Conservation (phyloP, 2,113 vertebrate genomes). For the Chloropsis hardwickii region DNA sequence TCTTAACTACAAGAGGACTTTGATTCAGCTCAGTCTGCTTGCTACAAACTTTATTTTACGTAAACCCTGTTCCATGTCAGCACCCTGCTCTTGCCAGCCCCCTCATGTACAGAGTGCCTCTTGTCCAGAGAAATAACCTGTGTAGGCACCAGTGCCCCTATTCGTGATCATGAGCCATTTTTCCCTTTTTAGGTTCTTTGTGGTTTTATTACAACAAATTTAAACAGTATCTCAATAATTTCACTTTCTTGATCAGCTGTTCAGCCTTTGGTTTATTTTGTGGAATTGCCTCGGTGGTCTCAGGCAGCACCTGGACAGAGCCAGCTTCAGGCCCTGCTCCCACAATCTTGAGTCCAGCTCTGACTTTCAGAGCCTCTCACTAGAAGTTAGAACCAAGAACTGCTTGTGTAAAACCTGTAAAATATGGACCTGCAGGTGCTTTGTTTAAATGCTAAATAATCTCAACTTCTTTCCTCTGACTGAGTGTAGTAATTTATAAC, state of each 20-base stretch:
- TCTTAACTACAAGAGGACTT: not conserved
- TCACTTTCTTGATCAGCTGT: not conserved
- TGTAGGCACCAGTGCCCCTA: not conserved
- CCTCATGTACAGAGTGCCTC: fast-evolving
- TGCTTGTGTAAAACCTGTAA: not conserved
- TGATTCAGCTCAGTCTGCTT: not conserved
- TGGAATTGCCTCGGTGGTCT: not conserved
- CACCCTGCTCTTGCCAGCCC: not conserved
- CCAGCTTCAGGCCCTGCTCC: not conserved
- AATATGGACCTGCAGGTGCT: not conserved
- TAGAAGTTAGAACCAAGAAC: not conserved
- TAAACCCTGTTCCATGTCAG: not conserved
- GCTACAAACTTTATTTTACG: not conserved
- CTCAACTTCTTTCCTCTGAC: not conserved
- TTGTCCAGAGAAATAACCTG: fast-evolving
- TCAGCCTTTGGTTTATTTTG: not conserved
- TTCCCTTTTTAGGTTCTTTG: not conserved
- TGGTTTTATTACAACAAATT: not conserved
- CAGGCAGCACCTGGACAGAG: not conserved
- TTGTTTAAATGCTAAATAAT: not conserved
- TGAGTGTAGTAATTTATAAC: not conserved
- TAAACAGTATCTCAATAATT: not conserved
- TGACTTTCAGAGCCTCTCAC: not conserved
- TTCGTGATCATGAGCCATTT: not conserved
- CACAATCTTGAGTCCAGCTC: fast-evolving